Evolutionary conservation across 2,113 vertebrate genomes (phyloP).

Genomic region (Elephantulus edwardii): DNA sequence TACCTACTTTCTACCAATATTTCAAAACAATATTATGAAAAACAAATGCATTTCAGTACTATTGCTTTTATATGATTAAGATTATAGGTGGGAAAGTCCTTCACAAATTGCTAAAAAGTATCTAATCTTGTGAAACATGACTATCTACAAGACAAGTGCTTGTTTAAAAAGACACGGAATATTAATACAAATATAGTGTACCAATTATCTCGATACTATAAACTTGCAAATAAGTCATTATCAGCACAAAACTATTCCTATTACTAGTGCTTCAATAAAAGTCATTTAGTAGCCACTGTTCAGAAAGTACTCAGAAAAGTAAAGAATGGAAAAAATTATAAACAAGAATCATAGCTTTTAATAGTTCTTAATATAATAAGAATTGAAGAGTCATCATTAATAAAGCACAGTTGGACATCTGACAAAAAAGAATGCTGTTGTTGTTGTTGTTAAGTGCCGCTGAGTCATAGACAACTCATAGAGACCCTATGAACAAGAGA

Average conservation of each 20-base stretch:
- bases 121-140: background rate
- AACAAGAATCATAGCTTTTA: background rate
- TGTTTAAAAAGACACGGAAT: background rate
- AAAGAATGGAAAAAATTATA: background rate
- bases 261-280: constrained; percentile 25
- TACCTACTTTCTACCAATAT: background rate
- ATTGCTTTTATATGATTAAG: background rate
- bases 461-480: too few relatives aligned
- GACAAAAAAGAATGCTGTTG: too few relatives aligned
- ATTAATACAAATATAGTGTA: background rate
- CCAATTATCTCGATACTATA: constrained; percentile 9
- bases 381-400: background rate
- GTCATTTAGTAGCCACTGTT: background rate
- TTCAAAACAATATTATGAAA: background rate
- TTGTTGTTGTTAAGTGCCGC: too few relatives aligned
- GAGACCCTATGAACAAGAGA: too few relatives aligned
- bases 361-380: constrained; percentile 25
- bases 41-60: background rate
- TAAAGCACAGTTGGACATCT: too few relatives aligned
- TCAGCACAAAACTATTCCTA: background rate
- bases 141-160: background rate
- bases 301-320: constrained; percentile 35
- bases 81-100: background rate
- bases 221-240: background rate
- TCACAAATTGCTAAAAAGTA: constrained; percentile 22